A percentile compares a stretch with the other conserved stretches of the same genome.
phyloP scores from a whole-genome alignment of 2,113 vertebrate species.

The Falcunculus frontatus region DNA sequence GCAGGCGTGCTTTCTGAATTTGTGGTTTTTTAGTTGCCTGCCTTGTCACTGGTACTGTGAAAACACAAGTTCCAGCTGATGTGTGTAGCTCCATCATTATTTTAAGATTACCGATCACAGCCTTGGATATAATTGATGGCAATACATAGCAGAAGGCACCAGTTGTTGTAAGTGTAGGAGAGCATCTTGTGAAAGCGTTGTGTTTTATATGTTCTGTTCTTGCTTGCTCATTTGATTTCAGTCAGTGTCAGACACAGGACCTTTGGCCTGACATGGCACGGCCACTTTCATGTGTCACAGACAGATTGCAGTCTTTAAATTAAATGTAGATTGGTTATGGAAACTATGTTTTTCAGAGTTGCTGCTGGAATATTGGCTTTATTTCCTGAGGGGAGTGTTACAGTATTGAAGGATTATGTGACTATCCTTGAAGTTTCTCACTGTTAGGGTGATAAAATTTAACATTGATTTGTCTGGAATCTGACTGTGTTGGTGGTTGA shows the following conservation, averaged over 20 bases:
- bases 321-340: neutral
- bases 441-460: neutral
- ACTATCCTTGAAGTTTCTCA: neutral
- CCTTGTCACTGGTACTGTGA: neutral
- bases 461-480: neutral
- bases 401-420: neutral
- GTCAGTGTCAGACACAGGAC: neutral
- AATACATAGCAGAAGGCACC: neutral
- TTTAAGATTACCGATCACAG: neutral
- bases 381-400: neutral
- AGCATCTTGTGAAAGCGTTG: neutral
- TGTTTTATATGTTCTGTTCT: rapidly evolving
- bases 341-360: neutral
- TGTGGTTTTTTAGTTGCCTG: neutral
- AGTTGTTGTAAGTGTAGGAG: neutral
- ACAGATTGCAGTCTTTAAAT: neutral
- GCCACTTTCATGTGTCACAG: neutral
- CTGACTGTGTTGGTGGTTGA: neutral
- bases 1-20: neutral
- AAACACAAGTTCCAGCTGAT: neutral
- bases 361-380: neutral
- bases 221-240: neutral
- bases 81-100: rapidly evolving
- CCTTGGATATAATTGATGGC: neutral
- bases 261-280: neutral